A percentile compares a stretch with the other conserved stretches of the same genome.
phyloP scores from a whole-genome alignment of 2,888 invertebrate species.

The Melipona bicolor region DNA sequence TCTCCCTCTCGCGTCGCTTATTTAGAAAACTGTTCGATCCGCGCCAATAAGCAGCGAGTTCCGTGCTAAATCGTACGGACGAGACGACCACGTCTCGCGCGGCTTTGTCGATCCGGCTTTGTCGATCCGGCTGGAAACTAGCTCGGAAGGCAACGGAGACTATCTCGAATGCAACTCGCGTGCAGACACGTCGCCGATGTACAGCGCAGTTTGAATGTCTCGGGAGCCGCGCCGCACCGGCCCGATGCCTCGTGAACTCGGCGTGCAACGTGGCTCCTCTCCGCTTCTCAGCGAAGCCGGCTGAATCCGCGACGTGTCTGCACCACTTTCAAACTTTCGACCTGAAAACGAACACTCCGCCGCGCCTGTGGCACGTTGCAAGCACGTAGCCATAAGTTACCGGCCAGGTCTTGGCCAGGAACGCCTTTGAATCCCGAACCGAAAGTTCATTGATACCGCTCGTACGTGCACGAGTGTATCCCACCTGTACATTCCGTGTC shows the following conservation, averaged over 20 bases:
- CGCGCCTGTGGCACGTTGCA: slow-evolving; percentile 27
- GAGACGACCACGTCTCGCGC: slow-evolving; percentile 13
- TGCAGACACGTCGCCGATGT: slow-evolving; percentile 41
- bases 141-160: slow-evolving; percentile 21
- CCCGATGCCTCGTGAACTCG: slow-evolving; percentile 34
- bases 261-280: slow-evolving; percentile 21
- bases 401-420: slow-evolving; percentile 38
- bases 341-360: slow-evolving; percentile 61
- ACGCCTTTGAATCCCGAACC: slow-evolving; percentile 59
- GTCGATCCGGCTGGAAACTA: slow-evolving; percentile 58
- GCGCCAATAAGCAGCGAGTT: slow-evolving; percentile 65
- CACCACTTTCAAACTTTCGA: slow-evolving; percentile 72
- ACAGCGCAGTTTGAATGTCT: slow-evolving; percentile 48
- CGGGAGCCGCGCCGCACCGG: neutral
- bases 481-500: slow-evolving; percentile 9
- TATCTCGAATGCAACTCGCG: slow-evolving; percentile 46
- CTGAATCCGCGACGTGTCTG: slow-evolving; percentile 46
- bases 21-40: slow-evolving; percentile 52
- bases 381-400: slow-evolving; percentile 65
- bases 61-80: slow-evolving; percentile 44
- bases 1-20: neutral
- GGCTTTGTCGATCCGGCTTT: slow-evolving; percentile 46
- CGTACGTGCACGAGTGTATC: neutral
- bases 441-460: slow-evolving; percentile 45
- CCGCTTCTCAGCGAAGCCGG: neutral